These are phyloP conservation scores for Eupeodes corollae DNA, from an alignment of 1,140 invertebrate genomes.

Conservation along the genomic window DNA sequence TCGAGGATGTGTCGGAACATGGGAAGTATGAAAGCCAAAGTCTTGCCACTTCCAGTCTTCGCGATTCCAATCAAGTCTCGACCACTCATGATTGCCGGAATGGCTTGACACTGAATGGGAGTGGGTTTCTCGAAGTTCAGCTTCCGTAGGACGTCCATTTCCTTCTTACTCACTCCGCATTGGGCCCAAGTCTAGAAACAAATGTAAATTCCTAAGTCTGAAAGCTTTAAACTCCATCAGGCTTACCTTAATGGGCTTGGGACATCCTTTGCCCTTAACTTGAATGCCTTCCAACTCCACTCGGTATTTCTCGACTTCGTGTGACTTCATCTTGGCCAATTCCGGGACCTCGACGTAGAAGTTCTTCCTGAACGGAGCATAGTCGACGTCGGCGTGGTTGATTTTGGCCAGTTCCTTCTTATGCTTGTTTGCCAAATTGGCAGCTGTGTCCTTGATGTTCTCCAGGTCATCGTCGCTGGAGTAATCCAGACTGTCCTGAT, in stretches of 20 bases:
- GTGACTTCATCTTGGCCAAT: slow-evolving; percentile 76
- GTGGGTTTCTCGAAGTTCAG: slow-evolving; percentile 94
- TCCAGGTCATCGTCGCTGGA: slow-evolving; percentile 94
- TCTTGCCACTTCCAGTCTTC: slow-evolving; percentile 98
- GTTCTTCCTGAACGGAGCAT: slow-evolving; percentile 83
- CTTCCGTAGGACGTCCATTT: slow-evolving; percentile 88
- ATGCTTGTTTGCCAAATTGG: slow-evolving; percentile 76
- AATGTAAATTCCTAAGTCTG: too few relatives aligned
- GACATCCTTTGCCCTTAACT: slow-evolving; percentile 79
- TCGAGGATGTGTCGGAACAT: slow-evolving; percentile 98
- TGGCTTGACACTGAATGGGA: slow-evolving; percentile 96
- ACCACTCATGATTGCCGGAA: slow-evolving; percentile 97
- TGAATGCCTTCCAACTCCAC: slow-evolving; percentile 74
- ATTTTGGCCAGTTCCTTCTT: slow-evolving; percentile 83
- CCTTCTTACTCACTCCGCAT: slow-evolving; percentile 93
- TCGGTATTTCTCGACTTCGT: slow-evolving; percentile 79
- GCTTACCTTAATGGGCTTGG: slow-evolving; percentile 76
- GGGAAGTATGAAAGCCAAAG: slow-evolving; percentile 92
- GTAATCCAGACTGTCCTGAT: slow-evolving; percentile 94
- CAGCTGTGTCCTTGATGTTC: slow-evolving; percentile 83
- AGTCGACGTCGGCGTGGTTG: slow-evolving; percentile 72
- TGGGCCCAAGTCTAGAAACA: slow-evolving; percentile 86
- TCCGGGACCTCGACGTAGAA: slow-evolving; percentile 88
- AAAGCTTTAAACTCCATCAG: too few relatives aligned
- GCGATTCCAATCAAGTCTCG: slow-evolving; percentile 97